phyloP scores from a whole-genome alignment of 2,113 vertebrate species.

The Holacanthus passer region DNA sequence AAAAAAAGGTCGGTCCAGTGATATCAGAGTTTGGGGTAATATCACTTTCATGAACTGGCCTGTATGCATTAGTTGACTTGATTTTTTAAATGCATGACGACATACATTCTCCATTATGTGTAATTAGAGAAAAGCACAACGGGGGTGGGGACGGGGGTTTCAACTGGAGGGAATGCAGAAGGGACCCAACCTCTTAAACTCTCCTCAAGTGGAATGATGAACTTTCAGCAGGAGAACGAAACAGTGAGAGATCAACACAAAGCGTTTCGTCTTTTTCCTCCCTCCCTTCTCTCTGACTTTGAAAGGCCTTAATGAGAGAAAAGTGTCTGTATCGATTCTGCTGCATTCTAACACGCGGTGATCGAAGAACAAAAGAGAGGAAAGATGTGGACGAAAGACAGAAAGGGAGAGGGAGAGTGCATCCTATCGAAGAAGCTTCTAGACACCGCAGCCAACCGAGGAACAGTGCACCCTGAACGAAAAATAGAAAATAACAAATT shows the following conservation, averaged over 20 bases:
- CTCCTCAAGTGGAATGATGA: neutral
- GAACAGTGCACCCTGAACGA: neutral
- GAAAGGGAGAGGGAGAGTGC: constrained; percentile 2
- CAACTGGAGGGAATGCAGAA: neutral
- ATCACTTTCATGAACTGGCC: constrained; percentile 16
- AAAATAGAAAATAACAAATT: constrained; percentile 11
- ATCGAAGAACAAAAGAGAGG: constrained; percentile 59
- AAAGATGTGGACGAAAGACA: constrained; percentile 1
- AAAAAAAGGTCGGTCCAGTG: constrained; percentile 9
- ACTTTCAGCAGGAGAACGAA: constrained; percentile 3
- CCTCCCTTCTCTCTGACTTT: constrained; percentile 32
- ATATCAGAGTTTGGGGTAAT: constrained; percentile 32
- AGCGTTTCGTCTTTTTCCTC: neutral
- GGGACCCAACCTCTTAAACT: neutral
- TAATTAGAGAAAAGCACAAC: constrained; percentile 14
- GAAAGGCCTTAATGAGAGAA: constrained; percentile 67
- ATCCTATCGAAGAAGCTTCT: constrained; percentile 26
- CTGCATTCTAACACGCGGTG: constrained; percentile 50
- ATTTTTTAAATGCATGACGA: constrained; percentile 21
- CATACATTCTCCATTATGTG: constrained; percentile 8
- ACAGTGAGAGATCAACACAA: constrained; percentile 20
- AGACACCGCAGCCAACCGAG: constrained; percentile 29
- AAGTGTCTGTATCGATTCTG: constrained; percentile 63
- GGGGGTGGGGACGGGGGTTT: too few relatives aligned
- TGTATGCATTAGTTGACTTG: neutral